Evolutionary conservation across 2,888 invertebrate genomes (phyloP).

Genomic region (Eustalomyia histrio): DNA sequence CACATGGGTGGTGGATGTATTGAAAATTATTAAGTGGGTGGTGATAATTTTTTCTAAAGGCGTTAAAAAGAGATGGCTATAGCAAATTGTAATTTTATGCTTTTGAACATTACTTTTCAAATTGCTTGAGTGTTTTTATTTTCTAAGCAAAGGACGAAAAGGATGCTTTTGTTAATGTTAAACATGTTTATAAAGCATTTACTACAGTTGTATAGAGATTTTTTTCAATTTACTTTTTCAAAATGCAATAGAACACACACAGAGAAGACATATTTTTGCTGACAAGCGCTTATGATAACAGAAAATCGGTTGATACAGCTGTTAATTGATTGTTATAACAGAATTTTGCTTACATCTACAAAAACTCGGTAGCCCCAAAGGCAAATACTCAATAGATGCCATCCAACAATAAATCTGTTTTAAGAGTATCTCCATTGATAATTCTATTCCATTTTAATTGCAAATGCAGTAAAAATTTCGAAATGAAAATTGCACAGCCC

Average conservation of each 20-base stretch:
- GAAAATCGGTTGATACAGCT: too few relatives aligned
- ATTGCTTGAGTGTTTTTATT: neutral
- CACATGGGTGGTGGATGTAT: conserved; percentile 18
- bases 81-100: conserved; percentile 60
- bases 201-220: neutral
- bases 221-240: neutral
- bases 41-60: neutral
- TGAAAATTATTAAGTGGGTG: neutral
- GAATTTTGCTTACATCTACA: too few relatives aligned
- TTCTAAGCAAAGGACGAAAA: conserved; percentile 9
- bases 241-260: neutral
- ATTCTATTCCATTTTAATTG: too few relatives aligned
- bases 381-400: too few relatives aligned
- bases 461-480: neutral
- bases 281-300: too few relatives aligned
- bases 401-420: neutral
- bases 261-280: neutral
- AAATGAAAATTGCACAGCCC: neutral
- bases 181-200: neutral
- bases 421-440: too few relatives aligned
- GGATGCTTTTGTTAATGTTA: conserved; percentile 40
- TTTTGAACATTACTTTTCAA: conserved; percentile 44
- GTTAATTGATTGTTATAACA: too few relatives aligned
- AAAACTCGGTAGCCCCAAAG: too few relatives aligned
- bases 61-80: conserved; percentile 44